Base-by-base conservation (phyloP, 2,888 invertebrate species). In the Lingula anatina region DNA sequence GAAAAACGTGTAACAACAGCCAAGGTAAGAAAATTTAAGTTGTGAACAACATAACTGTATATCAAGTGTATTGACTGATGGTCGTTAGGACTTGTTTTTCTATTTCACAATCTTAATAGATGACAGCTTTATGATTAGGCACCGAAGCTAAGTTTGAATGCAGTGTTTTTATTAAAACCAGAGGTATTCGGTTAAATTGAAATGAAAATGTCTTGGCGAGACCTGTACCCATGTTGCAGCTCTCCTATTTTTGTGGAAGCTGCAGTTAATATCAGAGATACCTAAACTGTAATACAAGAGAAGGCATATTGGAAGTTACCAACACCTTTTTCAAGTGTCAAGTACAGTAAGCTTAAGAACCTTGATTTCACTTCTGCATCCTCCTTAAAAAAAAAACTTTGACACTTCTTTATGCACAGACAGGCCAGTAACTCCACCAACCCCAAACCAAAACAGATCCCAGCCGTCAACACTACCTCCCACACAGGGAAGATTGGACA, bases 161-260 rank as follows among this genome's bases (percentile, higher is more conserved):
- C 44, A 5, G 20, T 9, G 18, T 9, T 5, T 15, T 44, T 47
- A 24, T 44, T 44, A 18, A 20, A 5, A 5, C 24, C 47, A 23
- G 9, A 47, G 5, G 5, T 27, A n/a, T 28, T 20, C 3, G 59
- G 60, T 39, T 63, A 59, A 37, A 52, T 46, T 31, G 59, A 60
- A 46, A 60, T 60, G 57, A 59, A 59, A 2, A 57, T n/a, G 60
- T 5, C 38, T 59, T 2, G 57, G 59, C 3, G 60, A 62, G 42
- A 42, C 51, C 9, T 63, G 60, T 27, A 55, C 50, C 1, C 63
- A 61, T 49, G 44, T 59, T 25, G 56, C 53, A 12, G 50, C 59
- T 5, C 26, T 60, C 1, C 49, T 63, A 2, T 61, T 60, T 40
- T 40, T 9, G 24, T 61, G 9, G 52, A 57, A n/a, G 49, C 57